Evolutionary conservation across 2,113 vertebrate genomes (phyloP), one percentile per base, ranked within the genome.

Genomic region (Poeciliopsis occidentalis): DNA sequence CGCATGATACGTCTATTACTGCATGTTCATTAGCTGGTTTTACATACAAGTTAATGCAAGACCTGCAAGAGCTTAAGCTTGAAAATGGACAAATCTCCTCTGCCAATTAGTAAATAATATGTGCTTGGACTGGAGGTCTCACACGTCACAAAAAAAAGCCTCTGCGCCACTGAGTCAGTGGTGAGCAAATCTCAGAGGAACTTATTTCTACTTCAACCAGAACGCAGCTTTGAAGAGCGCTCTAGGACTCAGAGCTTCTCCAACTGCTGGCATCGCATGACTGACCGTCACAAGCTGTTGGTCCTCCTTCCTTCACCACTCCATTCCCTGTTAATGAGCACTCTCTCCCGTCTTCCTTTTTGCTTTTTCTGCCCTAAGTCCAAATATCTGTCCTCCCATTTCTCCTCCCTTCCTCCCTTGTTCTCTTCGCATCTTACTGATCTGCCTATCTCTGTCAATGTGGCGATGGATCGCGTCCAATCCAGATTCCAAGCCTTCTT

Each of bases 311-410:
- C 69, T 75, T 76, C 68, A 82, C 79, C 72, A 11, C 82, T 84
- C 75, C 32, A 15, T 73, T 81, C 67, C 26, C 76, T 26, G 61
- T 69, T 87, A 86, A 90, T 89, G 79, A 90, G 85, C 78, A 75
- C 78, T 10, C 60, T 61, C 73, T 66, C 41, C 67, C 47, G 65
- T 71, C 75, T 47, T 72, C 71, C 67, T 37, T 37, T 67, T 64
- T 73, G 37, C 41, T 72, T 70, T 80, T 73, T 32, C 54, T 6
- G 26, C 70, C 67, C 51, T 1, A 37, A 64, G 54, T 41, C 31
- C 39, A 57, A 64, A 37, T 0, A 41, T 24, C 54, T 34, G 10
- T 57, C 29, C 37, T 34, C 15, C 60, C 12, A 71, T 60, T 61
- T 61, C 31, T 8, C 39, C 41, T 60, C 57, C n/a, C 37, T 24